phyloP scores from a whole-genome alignment of 2,888 invertebrate species.

The Lingula anatina region DNA sequence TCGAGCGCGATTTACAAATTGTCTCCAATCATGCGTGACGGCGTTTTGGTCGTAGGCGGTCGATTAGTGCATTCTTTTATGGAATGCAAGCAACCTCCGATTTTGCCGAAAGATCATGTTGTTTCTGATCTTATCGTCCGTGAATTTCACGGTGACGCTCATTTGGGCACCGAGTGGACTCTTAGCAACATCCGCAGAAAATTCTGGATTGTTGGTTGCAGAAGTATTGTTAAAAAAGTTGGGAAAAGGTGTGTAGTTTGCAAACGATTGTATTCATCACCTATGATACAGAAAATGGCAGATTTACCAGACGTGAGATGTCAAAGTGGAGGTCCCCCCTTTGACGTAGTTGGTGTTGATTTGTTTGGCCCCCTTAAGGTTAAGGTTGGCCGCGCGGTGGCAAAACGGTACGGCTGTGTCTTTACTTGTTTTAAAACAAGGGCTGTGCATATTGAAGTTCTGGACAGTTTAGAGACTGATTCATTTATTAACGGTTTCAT shows the following conservation, averaged over 20 bases:
- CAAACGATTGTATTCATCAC: neutral
- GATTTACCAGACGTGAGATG: neutral
- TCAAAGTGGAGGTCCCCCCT: neutral
- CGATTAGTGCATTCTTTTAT: neutral
- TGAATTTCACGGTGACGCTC: neutral
- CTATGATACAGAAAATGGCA: neutral
- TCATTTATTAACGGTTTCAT: neutral
- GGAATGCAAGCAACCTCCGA: neutral
- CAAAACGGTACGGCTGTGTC: slow-evolving; percentile 1
- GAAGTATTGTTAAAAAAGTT: neutral
- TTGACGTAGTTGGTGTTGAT: neutral
- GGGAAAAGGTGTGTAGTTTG: neutral
- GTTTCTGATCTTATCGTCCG: neutral
- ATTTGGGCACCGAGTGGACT: neutral
- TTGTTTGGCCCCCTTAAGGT: slow-evolving; percentile 2
- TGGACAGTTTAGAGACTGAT: slow-evolving; percentile 3
- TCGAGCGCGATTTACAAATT: too few species aligned
- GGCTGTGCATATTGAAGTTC: slow-evolving; percentile 5
- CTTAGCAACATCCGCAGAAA: neutral
- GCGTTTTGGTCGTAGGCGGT: too few species aligned
- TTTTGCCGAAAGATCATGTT: neutral
- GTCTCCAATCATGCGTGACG: too few species aligned
- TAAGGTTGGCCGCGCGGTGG: neutral
- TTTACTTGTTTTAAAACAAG: slow-evolving; percentile 4
- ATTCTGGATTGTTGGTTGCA: neutral